phyloP scores from a whole-genome alignment of 23 tunicate genomes.

The Phallusia fumigata region DNA sequence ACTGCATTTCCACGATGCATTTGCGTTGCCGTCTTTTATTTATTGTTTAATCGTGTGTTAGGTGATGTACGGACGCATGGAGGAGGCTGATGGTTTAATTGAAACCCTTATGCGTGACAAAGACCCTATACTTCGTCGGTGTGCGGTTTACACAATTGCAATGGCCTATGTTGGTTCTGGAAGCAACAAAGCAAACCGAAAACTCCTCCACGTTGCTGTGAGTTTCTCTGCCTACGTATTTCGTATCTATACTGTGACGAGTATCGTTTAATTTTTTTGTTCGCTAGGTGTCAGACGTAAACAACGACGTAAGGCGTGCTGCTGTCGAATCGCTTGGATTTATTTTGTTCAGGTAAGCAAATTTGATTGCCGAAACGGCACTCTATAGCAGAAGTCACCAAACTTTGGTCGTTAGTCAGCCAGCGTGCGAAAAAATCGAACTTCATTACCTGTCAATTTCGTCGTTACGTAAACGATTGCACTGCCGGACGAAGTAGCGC shows the following conservation, averaged over 20 bases:
- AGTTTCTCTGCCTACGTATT: conserved; percentile 11
- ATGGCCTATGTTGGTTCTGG: conserved; percentile 99
- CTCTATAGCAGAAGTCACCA: too few species aligned
- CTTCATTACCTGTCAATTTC: too few species aligned
- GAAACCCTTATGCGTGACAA: conserved; percentile 81
- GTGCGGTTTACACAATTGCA: conserved; percentile 96
- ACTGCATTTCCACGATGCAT: too few species aligned
- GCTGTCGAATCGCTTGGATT: conserved; percentile 98
- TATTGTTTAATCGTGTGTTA: too few species aligned
- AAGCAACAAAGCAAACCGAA: conserved; percentile 87
- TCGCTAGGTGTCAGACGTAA: conserved; percentile 93
- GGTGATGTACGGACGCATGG: conserved; percentile 95
- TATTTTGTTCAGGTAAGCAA: conserved; percentile 83
- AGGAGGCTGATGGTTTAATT: conserved; percentile 90
- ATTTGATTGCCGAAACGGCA: too few species aligned
- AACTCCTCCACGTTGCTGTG: conserved; percentile 94
- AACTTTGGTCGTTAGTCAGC: too few species aligned
- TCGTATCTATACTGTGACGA: neutral
- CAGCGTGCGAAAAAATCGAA: too few species aligned
- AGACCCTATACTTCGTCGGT: conserved; percentile 89
- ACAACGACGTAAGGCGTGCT: conserved; percentile 94
- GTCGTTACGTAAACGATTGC: too few species aligned
- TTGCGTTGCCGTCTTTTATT: too few species aligned
- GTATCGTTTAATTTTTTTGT: neutral
- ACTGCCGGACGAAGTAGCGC: too few species aligned